Evolutionary conservation across 2,113 vertebrate species (phyloP), one percentile per base, ranked within the genome.

Genomic region (Ceyx margarethae): DNA sequence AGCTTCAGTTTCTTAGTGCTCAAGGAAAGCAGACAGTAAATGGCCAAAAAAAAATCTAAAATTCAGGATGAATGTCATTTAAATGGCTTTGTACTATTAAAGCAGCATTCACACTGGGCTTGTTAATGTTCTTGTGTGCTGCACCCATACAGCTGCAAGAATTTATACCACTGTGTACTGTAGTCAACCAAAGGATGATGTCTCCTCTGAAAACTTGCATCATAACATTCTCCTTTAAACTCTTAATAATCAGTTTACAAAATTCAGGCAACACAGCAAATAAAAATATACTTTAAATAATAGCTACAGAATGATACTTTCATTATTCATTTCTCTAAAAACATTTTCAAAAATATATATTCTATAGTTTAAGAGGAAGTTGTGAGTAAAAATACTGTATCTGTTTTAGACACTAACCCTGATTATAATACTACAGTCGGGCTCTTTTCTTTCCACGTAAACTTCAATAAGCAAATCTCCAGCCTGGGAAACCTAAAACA

Each of bases 381-480:
- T 11, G 10, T 53, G 69, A 28, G 40, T 40, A 66, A 90, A 81
- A 77, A 40, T 19, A 51, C 11, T 60, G 3, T 20, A 78, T 54
- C 15, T 69, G 25, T 88, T 85, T 53, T 61, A 43, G 28, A 65
- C 15, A 91, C 96, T 78, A 58, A 98, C 99, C 98, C 99, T 98
- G 94, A 99, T 98, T 97, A 99, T 98, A 96, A 98, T 98, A 96
- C 98, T 99, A 89, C 97, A 98, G 92, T 99, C 99, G 6, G 98
- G 98, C 67, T 98, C 98, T 87, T 98, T 99, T 94, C 97, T 98
- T 96, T 98, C 99, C 93, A 99, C 97, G 12, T 98, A 99, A n/a
- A 99, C 99, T 96, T 99, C 99, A 87, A 99, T 99, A 93, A 99
- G 97, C 96, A 99, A 94, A 96, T 99, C 99, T 91, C 99, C 99